Base-by-base conservation (phyloP, 1,140 invertebrate species). In the Drosophila rufa region DNA sequence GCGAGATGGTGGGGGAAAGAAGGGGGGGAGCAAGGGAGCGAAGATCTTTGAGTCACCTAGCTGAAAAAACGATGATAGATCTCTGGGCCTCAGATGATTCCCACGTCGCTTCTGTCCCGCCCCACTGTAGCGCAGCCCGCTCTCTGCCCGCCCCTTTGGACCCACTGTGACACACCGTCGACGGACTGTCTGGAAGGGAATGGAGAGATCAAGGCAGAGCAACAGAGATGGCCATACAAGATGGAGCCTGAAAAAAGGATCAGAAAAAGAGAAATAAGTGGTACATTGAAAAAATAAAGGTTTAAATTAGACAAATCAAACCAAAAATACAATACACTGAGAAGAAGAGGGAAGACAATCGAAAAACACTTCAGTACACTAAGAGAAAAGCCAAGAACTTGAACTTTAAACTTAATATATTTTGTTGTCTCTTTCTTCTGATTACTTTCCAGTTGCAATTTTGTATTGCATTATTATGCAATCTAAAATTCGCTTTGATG, bases 41-140 rank as follows among this genome's bases (percentile, higher is more conserved):
- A 67, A 58, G 47, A 70, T 56, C 83, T 80, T 87, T 89, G 84
- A 90, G 74, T 89, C 85, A 90, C 78, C 85, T 81, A 83, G 27
- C 59, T 61, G 30, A 12, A 64, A 45, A 60, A 61, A 43, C 47
- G 42, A 45, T 73, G 67, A 79, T 66, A 71, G 75, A 73, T 78
- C 30, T 62, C 50, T 40, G 69, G 47, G 51, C 45, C 36, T 22
- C 22, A 76, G 53, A 78, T 77, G 51, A 78, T 77, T 77, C 62
- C 56, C 62, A 77, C 73, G 48, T 76, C 50, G 38, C 43, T 36
- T 38, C 12, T 43, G 62, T 66, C 45, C 48, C 69, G 66, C 51
- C 27, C 69, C 66, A 70, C 43, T 58, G 65, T 70, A n/a, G 12
- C 25, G 15, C n/a, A 33, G 15, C 30, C 14, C 48, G 33, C 48